These are phyloP conservation scores for Heteractis magnifica DNA, from an alignment of 92 coral and sea anemone species.

Conservation along the genomic window DNA sequence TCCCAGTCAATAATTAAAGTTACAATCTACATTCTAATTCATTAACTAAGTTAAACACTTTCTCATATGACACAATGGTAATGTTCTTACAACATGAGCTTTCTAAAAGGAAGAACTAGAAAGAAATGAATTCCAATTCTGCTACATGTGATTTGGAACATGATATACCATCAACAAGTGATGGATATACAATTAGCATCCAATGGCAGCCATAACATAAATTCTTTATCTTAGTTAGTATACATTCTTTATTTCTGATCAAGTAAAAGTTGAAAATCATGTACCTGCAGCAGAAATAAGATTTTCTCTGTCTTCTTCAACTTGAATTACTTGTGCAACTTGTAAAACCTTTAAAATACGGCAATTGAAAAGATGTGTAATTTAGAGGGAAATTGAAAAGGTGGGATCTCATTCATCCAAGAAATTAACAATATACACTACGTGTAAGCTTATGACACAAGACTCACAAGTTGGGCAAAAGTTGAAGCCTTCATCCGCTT, in stretches of 20 bases:
- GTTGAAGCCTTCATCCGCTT: slow-evolving; percentile 92
- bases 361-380: not conserved
- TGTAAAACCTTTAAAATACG: slow-evolving; percentile 71
- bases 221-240: not conserved
- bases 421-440: too few relatives aligned
- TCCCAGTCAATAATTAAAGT: too few relatives aligned
- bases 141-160: too few relatives aligned
- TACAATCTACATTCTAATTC: too few relatives aligned
- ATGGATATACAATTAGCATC: too few relatives aligned
- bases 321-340: slow-evolving; percentile 85
- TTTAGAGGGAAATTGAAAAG: not conserved
- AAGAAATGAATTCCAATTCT: too few relatives aligned
- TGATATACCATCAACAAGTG: too few relatives aligned
- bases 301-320: slow-evolving; percentile 84
- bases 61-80: too few relatives aligned
- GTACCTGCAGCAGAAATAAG: slow-evolving; percentile 69
- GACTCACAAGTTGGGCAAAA: slow-evolving; percentile 89
- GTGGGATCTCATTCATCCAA: not conserved
- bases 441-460: not conserved
- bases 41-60: too few relatives aligned
- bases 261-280: not conserved
- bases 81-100: too few relatives aligned
- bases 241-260: not conserved
- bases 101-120: too few relatives aligned
- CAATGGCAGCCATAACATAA: not conserved